Evolutionary conservation across 2,888 invertebrate genomes (phyloP).

Genomic region (Chromoteleia sp.): DNA sequence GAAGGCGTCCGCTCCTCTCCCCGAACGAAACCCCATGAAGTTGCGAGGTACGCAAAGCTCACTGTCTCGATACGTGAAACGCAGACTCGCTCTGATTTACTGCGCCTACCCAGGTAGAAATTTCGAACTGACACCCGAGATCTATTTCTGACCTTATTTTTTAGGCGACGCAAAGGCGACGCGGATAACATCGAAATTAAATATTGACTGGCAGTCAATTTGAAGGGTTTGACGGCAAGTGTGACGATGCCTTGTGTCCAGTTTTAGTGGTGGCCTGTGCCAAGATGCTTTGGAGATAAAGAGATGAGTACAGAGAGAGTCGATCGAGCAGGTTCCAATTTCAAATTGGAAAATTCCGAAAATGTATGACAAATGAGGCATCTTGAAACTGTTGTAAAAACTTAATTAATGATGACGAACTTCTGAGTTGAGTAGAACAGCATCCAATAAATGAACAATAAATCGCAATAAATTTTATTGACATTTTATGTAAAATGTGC

Average conservation of each 20-base stretch:
- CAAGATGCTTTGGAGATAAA: conserved; percentile 29
- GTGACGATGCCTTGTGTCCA: not conserved
- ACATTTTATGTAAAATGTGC: no score
- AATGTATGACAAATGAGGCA: no score
- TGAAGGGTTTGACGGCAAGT: conserved; percentile 33
- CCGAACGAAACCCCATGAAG: conserved; percentile 45
- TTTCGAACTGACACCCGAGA: conserved; percentile 15
- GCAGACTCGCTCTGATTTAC: conserved; percentile 60
- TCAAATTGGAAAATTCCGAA: conserved; percentile 3
- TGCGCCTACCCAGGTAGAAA: conserved; percentile 49
- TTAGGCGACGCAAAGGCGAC: conserved; percentile 7
- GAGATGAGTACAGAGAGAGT: not conserved
- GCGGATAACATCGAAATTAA: conserved; percentile 31
- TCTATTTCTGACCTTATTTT: conserved; percentile 33
- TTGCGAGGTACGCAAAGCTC: conserved; percentile 54
- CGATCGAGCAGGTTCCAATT: not conserved
- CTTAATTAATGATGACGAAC: no score
- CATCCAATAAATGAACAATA: no score
- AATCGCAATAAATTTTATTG: no score
- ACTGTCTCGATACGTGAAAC: conserved; percentile 26
- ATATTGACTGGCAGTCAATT: conserved; percentile 21
- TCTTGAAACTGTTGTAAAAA: no score
- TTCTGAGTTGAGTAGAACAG: no score
- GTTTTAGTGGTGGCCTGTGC: not conserved
- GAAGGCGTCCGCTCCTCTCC: conserved; percentile 70